Evolutionary conservation across 1,140 invertebrate genomes (phyloP).

Genomic region (Carposina sasakii): DNA sequence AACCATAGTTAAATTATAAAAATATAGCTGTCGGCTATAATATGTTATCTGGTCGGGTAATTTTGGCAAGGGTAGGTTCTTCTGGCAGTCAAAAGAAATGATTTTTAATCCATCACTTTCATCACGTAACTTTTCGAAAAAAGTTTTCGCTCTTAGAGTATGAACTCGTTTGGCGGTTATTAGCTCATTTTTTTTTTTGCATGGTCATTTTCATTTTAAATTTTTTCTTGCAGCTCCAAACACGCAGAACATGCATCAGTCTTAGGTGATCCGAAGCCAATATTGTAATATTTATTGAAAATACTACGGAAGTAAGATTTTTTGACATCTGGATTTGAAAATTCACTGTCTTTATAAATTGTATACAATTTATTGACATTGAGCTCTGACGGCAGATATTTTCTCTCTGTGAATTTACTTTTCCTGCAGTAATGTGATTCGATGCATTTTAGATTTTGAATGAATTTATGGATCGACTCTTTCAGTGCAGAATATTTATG

Average conservation of each 20-base stretch:
- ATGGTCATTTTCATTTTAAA: conserved; percentile 12
- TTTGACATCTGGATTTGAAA: background rate
- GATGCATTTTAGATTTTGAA: background rate
- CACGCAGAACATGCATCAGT: conserved; percentile 21
- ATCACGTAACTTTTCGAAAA: conserved; percentile 16
- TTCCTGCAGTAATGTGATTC: conserved; percentile 18
- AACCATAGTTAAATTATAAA: conserved; percentile 26
- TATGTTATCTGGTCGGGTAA: conserved; percentile 28
- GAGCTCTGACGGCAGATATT: conserved; percentile 17
- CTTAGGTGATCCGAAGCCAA: conserved; percentile 13
- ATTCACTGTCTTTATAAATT: conserved; percentile 16
- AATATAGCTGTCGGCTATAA: conserved; percentile 26
- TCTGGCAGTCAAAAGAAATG: conserved; percentile 23
- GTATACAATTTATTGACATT: conserved; percentile 12
- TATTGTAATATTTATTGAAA: conserved; percentile 7
- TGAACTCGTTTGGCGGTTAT: conserved; percentile 17
- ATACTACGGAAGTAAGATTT: conserved; percentile 6
- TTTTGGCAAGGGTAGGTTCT: conserved; percentile 22
- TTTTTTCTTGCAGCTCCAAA: conserved; percentile 18
- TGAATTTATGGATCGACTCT: background rate
- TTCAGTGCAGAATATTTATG: background rate
- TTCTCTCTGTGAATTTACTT: conserved; percentile 11
- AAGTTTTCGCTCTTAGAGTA: conserved; percentile 15
- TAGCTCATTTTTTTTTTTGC: conserved; percentile 8
- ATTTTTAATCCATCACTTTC: conserved; percentile 6